These are phyloP conservation scores for Hylaea fasciaria DNA, from an alignment of 2,888 invertebrate genomes.

Conservation along the genomic window DNA sequence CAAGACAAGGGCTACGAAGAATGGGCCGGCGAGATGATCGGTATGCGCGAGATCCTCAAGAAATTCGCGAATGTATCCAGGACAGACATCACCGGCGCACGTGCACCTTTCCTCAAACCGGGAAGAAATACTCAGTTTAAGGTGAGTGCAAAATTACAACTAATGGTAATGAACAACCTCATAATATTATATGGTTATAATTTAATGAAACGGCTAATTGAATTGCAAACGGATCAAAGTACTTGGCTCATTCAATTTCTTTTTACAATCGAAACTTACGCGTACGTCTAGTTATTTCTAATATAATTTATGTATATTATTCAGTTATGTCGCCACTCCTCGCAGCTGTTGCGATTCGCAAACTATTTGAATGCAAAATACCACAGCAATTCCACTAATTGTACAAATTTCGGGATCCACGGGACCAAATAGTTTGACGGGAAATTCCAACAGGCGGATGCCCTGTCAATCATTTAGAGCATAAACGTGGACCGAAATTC, in stretches of 20 bases:
- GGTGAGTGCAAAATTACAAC: slow-evolving; percentile 70
- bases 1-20: slow-evolving; percentile 96
- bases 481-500: slow-evolving; percentile 24
- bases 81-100: slow-evolving; percentile 93
- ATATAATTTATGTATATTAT: background rate
- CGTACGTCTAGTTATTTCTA: background rate
- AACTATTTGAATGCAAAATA: slow-evolving; percentile 23
- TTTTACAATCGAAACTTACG: background rate
- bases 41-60: slow-evolving; percentile 94
- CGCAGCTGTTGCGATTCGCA: slow-evolving; percentile 7
- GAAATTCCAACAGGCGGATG: slow-evolving; percentile 20
- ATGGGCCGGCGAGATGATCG: slow-evolving; percentile 97
- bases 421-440: slow-evolving; percentile 19
- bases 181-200: too few species aligned
- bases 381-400: slow-evolving; percentile 19
- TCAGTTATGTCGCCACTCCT: background rate
- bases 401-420: slow-evolving; percentile 12
- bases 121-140: slow-evolving; percentile 96
- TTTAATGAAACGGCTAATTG: too few species aligned
- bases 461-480: slow-evolving; percentile 27
- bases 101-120: slow-evolving; percentile 96
- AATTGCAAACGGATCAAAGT: too few species aligned
- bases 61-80: slow-evolving; percentile 93
- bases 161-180: too few species aligned
- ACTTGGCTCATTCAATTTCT: too few species aligned